Base-by-base conservation (phyloP, 1,140 invertebrate genomes). In the Stratiolaelaps scimitus region DNA sequence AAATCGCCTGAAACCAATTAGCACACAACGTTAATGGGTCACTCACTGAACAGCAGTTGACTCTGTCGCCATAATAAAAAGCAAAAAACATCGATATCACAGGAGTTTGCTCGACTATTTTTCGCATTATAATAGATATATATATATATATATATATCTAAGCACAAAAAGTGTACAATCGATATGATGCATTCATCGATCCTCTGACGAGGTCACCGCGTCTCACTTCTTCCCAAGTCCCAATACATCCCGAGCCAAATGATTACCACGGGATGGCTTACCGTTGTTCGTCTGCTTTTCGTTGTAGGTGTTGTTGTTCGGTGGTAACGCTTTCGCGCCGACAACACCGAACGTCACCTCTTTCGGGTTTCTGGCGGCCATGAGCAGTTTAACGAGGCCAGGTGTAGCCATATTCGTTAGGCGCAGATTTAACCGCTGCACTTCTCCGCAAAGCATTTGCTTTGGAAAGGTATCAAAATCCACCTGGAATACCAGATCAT, bases 391-490 rank as follows among this genome's bases (percentile, higher is more conserved):
- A 60, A 79, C 79, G 69, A 88, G 74, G 1, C 82, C 76, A 15
- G 82, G 79, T 23, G 80, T 81, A 13, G 86, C 85, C 34, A 80
- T 77, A 71, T 88, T 89, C 47, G 78, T 80, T 30, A 89, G 79
- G 65, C 83, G 81, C 1, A 88, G 77, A 47, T 81, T 80, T 5
- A 87, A 74, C 34, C 76, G 79, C 71, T 83, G 81, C 43, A 89
- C 77, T 75, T 89, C 85, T 6, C 86, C 85, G 71, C 83, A 84
- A 46, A 88, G 75, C 72, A 87, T 80, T 65, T 84, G 81, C 1
- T 77, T 74, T 64, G 79, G 81, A n/a, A 85, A 79, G 72, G 86
- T 82, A 23, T 79, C 80, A 72, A 88, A 87, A 4, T 79, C 80
- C 17, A 84, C 78, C 82, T 84, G 72, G n/a, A 76, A 75, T 69